Conservation (phyloP, 2,888 invertebrate genomes). For the Euphydryas editha region DNA sequence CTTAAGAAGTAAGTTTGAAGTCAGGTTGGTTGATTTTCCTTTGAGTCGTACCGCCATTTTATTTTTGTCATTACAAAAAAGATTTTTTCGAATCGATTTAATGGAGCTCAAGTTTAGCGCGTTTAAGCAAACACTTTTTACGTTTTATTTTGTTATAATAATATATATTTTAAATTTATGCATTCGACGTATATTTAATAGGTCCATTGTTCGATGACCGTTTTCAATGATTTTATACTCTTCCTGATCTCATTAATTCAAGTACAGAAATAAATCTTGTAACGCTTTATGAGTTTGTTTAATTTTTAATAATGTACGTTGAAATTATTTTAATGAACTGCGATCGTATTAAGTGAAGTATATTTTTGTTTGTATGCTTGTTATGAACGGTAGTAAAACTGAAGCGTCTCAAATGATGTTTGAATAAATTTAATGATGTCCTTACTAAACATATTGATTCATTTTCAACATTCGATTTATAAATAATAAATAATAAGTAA, state of each 20-base stretch:
- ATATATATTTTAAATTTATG: constrained; percentile 25
- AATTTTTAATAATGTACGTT: background rate
- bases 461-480: no score
- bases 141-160: no score
- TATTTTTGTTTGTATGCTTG: background rate
- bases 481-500: no score
- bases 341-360: background rate
- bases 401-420: background rate
- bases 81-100: no score
- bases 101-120: no score
- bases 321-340: background rate
- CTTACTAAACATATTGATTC: no score
- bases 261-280: constrained; percentile 19
- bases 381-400: background rate
- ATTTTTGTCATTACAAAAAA: no score
- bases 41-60: no score
- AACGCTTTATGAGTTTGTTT: constrained; percentile 11
- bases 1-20: no score
- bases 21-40: no score
- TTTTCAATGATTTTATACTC: constrained; percentile 16
- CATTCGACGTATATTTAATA: constrained; percentile 33
- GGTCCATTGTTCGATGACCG: constrained; percentile 25
- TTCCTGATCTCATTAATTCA: constrained; percentile 35
- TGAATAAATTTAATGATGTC: no score
- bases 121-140: no score